Evolutionary conservation across 2,113 vertebrate genomes (phyloP), one percentile per base, ranked within the genome.

Genomic region (Crotalus tigris): DNA sequence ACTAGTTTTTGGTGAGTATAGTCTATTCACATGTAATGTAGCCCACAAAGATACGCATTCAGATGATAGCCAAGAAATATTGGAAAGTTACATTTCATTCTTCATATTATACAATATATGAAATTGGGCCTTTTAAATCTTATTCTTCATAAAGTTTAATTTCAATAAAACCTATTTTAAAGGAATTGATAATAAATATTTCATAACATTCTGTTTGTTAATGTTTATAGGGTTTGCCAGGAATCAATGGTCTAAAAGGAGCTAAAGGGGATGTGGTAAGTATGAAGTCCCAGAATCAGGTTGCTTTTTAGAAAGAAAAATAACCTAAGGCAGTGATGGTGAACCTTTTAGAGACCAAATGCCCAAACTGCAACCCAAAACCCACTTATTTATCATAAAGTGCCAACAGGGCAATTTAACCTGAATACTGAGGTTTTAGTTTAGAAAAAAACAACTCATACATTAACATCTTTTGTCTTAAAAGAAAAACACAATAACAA

Each of bases 181-280:
- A 89, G 53, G 90, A 87, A 55, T n/a, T 53, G 51, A 51, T 90
- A 59, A 94, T 92, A 91, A 85, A 91, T 17, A 2, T 91, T 58
- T 90, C 93, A 21, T 85, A 1, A 49, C 12, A 91, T 92, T 87
- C 15, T 91, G 23, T 90, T 94, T 94, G 54, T 54, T 93, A 94
- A 90, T 85, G 33, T 91, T 85, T 92, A 1, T 87, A 99, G 99
- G 99, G 99, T 17, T 0, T 55, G 21, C 89, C 98, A 54, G 99
- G 99, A 91, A 44, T 75, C 11, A 94, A 96, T 81, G 99, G 99
- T 44, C 91, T 94, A 61, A 97, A 95, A 55, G 99, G 99, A 87
- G 57, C 69, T 2, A 15, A 5, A 2, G 98, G 97, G 97, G 97
- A 98, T 95, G 96, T 96, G 89, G 98, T 98, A 95, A 97, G 98